These are phyloP conservation scores for Allolobophora icterica DNA, from an alignment of 2,888 invertebrate genomes.

Conservation along the genomic window DNA sequence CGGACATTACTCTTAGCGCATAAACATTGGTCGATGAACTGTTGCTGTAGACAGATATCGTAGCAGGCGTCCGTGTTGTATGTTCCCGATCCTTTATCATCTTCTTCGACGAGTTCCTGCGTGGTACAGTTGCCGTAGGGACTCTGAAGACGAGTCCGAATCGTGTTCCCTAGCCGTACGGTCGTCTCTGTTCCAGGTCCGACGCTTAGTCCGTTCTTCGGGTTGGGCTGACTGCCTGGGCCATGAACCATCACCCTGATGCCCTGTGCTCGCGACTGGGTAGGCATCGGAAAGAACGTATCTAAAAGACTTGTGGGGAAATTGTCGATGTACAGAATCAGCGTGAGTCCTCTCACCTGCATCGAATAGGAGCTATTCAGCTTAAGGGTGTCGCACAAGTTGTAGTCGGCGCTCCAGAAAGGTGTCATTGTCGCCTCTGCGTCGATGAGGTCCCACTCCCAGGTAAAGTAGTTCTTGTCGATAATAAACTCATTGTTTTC, in stretches of 20 bases:
- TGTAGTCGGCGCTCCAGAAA: constrained; percentile 18
- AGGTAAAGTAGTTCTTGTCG: background rate
- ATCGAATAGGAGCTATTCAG: background rate
- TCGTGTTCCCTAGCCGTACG: background rate
- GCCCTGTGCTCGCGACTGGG: constrained; percentile 28
- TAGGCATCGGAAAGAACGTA: background rate
- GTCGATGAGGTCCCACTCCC: background rate
- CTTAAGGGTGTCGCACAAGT: constrained; percentile 20
- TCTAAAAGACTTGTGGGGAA: constrained; percentile 14
- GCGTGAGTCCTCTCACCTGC: background rate
- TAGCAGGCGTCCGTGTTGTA: constrained; percentile 5
- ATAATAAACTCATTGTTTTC: background rate
- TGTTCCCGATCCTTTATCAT: background rate
- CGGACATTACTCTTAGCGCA: background rate
- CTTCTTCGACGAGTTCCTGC: background rate
- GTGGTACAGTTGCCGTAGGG: constrained; percentile 32
- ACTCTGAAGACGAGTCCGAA: constrained; percentile 22
- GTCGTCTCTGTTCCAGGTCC: constrained; percentile 35
- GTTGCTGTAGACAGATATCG: constrained; percentile 29
- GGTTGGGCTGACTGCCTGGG: constrained; percentile 26
- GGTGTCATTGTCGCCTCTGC: background rate
- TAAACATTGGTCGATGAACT: background rate
- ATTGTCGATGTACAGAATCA: constrained; percentile 30
- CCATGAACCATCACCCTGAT: constrained; percentile 26
- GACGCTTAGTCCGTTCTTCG: constrained; percentile 24